Conservation (phyloP, 2,113 vertebrate species). For the Verasper variegatus region DNA sequence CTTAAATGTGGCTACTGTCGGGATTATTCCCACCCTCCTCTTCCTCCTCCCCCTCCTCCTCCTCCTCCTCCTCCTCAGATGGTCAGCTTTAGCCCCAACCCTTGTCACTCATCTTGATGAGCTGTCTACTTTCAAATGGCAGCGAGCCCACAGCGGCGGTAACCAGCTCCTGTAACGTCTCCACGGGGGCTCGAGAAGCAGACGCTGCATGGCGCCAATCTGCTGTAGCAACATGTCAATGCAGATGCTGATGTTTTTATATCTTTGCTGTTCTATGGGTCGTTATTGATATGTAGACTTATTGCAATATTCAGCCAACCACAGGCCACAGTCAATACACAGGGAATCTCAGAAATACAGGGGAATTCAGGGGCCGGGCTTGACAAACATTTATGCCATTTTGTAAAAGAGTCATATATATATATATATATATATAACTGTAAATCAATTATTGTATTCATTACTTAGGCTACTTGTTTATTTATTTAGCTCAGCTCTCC, state of each 20-base stretch:
- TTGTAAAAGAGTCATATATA: too few species aligned
- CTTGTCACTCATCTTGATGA: constrained; percentile 69
- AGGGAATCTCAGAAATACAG: not conserved
- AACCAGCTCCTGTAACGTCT: constrained; percentile 51
- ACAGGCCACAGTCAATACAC: not conserved
- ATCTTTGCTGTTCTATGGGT: not conserved
- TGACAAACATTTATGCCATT: not conserved
- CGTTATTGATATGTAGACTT: not conserved
- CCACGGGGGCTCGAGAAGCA: constrained; percentile 42
- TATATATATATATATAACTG: too few species aligned
- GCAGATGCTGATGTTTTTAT: constrained; percentile 10
- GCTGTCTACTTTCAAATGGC: constrained; percentile 63
- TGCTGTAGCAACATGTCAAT: constrained; percentile 34
- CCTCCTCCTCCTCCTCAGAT: constrained; percentile 25
- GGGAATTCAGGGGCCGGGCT: not conserved
- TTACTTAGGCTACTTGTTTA: too few species aligned
- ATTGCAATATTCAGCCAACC: not conserved
- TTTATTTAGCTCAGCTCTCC: too few species aligned
- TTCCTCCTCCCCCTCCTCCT: constrained; percentile 4
- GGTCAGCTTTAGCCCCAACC: constrained; percentile 58
- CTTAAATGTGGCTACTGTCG: constrained; percentile 21
- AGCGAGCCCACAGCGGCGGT: constrained; percentile 44
- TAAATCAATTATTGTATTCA: too few species aligned
- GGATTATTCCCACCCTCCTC: constrained; percentile 5
- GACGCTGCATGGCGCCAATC: constrained; percentile 42